phyloP scores from a whole-genome alignment of 1,140 invertebrate genomes.

The Listronotus bonariensis region DNA sequence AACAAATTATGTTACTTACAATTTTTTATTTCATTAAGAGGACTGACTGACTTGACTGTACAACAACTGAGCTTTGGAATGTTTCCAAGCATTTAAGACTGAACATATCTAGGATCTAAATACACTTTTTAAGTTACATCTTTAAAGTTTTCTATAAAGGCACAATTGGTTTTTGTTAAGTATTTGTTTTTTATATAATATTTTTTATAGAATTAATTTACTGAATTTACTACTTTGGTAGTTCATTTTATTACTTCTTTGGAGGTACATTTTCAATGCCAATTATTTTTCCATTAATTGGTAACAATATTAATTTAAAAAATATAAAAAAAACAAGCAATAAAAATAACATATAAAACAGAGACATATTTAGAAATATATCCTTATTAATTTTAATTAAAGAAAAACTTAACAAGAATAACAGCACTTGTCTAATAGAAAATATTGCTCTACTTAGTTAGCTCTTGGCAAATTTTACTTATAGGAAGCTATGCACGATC shows the following conservation, averaged over 20 bases:
- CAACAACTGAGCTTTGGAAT: conserved; percentile 30
- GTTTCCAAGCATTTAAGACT: conserved; percentile 23
- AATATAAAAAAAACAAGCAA: too few species aligned
- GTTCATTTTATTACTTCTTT: too few species aligned
- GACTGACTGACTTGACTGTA: conserved; percentile 4
- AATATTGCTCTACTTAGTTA: conserved; percentile 4
- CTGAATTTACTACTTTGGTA: background rate
- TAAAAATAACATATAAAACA: conserved; percentile 29
- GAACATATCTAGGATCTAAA: conserved; percentile 31
- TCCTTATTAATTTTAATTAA: conserved; percentile 3
- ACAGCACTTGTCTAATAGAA: conserved; percentile 13
- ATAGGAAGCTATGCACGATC: conserved; percentile 10
- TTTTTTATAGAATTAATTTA: background rate
- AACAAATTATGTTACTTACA: conserved; percentile 4
- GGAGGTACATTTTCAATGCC: too few species aligned
- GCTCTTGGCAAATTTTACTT: background rate
- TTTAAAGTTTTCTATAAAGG: too few species aligned
- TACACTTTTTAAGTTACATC: background rate
- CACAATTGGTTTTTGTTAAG: background rate
- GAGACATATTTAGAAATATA: conserved; percentile 15
- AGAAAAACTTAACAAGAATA: conserved; percentile 27
- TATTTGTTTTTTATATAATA: background rate
- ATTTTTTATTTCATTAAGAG: conserved; percentile 15
- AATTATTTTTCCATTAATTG: too few species aligned
- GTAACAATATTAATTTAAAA: too few species aligned